Evolutionary conservation across 2,888 invertebrate genomes (phyloP).

Genomic region (Nipponacmea schrenckii): DNA sequence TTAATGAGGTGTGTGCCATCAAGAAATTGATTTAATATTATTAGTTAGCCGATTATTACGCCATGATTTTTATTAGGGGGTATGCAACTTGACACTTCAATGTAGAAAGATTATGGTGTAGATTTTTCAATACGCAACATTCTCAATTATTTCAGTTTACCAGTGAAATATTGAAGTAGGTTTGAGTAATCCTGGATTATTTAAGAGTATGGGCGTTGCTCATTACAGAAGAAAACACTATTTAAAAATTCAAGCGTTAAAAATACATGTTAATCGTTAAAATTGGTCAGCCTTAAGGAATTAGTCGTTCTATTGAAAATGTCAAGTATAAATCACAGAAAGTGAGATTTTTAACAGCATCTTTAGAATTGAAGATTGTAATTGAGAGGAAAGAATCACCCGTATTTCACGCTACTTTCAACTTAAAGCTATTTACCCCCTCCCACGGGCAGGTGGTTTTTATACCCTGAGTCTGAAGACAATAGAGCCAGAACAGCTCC

Average conservation of each 20-base stretch:
- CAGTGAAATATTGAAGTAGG: not conserved
- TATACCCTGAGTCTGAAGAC: not conserved
- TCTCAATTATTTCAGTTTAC: not conserved
- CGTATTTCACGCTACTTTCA: slow-evolving; percentile 7
- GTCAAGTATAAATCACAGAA: slow-evolving; percentile 6
- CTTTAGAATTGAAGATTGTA: slow-evolving; percentile 7
- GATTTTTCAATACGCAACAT: not conserved
- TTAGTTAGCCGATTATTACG: not conserved
- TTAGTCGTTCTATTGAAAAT: slow-evolving; percentile 2
- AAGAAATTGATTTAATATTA: too few species aligned
- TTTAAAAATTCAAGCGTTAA: slow-evolving; percentile 5
- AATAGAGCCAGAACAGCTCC: not conserved
- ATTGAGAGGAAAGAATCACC: slow-evolving; percentile 8
- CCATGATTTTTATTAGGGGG: slow-evolving; percentile 5
- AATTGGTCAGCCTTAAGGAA: slow-evolving; percentile 9
- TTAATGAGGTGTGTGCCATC: too few species aligned
- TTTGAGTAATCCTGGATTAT: not conserved
- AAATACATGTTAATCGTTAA: slow-evolving; percentile 4
- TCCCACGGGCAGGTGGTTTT: slow-evolving; percentile 9
- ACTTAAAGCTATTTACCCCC: slow-evolving; percentile 6
- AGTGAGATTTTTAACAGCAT: slow-evolving; percentile 8
- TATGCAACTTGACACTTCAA: slow-evolving; percentile 1
- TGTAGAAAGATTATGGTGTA: not conserved
- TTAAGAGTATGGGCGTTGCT: slow-evolving; percentile 5
- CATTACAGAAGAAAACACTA: not conserved